Evolutionary conservation across 2,797 vertebrate species (phyloP).

Genomic region (Alauda arvensis): DNA sequence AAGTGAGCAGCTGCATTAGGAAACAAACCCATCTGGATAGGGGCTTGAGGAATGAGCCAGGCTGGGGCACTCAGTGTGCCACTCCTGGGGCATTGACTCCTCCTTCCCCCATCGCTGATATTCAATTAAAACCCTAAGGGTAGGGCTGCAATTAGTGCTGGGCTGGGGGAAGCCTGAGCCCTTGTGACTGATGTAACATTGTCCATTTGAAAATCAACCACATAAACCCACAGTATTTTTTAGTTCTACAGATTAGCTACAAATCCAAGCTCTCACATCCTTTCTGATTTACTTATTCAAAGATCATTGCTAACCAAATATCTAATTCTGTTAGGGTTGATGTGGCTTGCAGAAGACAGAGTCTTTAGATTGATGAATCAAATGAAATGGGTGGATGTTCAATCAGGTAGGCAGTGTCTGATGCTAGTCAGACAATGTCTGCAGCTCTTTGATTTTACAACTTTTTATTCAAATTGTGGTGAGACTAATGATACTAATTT

Average conservation of each 20-base stretch:
- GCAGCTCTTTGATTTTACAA: background rate
- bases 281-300: background rate
- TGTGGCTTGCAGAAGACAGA: background rate
- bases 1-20: rapidly evolving
- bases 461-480: background rate
- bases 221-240: background rate
- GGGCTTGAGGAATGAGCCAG: background rate
- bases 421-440: background rate
- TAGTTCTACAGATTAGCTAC: background rate
- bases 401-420: background rate
- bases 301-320: background rate
- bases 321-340: background rate
- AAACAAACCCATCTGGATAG: background rate
- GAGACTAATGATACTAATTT: background rate
- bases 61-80: background rate
- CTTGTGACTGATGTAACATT: background rate
- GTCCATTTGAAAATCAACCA: background rate
- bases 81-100: background rate
- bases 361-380: background rate
- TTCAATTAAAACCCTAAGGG: background rate
- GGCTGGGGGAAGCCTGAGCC: background rate
- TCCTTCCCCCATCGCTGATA: background rate
- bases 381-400: background rate
- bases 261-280: background rate
- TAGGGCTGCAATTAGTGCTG: background rate